phyloP scores from a whole-genome alignment of 2,797 vertebrate genomes.

The Acipenser transmontanus region DNA sequence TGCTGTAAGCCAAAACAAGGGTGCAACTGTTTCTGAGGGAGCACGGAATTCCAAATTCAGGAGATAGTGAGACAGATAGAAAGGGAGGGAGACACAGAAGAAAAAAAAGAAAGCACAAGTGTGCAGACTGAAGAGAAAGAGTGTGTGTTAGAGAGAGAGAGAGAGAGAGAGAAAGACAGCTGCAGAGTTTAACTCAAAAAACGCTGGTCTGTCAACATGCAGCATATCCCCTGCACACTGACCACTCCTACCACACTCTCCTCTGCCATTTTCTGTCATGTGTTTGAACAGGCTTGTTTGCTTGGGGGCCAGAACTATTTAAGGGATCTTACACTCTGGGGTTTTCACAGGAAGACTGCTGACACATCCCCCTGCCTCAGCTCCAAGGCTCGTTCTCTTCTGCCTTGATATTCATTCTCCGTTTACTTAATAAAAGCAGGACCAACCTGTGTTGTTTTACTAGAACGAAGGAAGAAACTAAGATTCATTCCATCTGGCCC shows the following conservation, averaged over 20 bases:
- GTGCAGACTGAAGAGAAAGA: neutral
- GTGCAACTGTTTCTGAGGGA: constrained; percentile 44
- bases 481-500: constrained; percentile 1
- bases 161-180: constrained; percentile 50
- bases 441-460: neutral
- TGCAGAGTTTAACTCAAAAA: constrained; percentile 65
- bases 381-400: neutral
- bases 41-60: constrained; percentile 49
- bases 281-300: constrained; percentile 48
- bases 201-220: constrained; percentile 51
- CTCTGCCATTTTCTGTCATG: constrained; percentile 64
- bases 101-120: neutral
- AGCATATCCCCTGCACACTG: constrained; percentile 44
- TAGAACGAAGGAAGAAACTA: neutral
- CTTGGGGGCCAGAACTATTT: constrained; percentile 61
- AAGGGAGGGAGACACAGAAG: neutral
- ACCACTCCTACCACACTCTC: constrained; percentile 56
- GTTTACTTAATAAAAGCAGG: neutral
- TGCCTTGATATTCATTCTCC: constrained; percentile 2
- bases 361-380: constrained; percentile 28
- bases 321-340: constrained; percentile 63
- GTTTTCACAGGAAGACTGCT: constrained; percentile 50
- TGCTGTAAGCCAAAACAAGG: constrained; percentile 37
- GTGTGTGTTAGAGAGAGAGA: constrained; percentile 15
- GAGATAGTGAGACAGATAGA: neutral